Conservation (phyloP, 1,140 invertebrate species). For the Anoplolepis gracilipes region DNA sequence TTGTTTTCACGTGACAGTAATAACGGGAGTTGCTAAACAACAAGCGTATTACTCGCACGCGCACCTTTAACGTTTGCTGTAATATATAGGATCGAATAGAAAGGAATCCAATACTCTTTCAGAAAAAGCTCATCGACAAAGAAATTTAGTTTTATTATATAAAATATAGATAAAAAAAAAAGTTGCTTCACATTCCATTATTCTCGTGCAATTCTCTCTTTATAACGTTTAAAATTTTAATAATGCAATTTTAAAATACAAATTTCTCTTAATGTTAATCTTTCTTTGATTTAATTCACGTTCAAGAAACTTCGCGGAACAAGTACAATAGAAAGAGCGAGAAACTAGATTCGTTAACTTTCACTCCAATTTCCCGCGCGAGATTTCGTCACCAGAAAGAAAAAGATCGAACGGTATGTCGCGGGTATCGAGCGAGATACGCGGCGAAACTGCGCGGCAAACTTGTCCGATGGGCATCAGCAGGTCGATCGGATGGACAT, state of each 20-base stretch:
- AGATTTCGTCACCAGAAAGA: constrained; percentile 1
- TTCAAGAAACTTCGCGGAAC: background rate
- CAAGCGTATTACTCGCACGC: too few relatives aligned
- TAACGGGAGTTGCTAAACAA: background rate
- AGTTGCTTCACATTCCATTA: too few relatives aligned
- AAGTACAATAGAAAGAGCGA: background rate
- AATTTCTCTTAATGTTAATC: background rate
- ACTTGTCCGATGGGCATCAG: constrained; percentile 64
- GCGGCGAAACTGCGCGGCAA: constrained; percentile 17
- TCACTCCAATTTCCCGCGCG: background rate
- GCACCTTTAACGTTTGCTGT: too few relatives aligned
- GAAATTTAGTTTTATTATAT: background rate
- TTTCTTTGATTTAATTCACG: background rate
- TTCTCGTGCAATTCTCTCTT: too few relatives aligned
- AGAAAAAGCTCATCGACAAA: background rate
- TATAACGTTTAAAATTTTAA: constrained; percentile 9
- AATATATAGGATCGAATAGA: too few relatives aligned
- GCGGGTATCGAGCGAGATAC: constrained; percentile 20
- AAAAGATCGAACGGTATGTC: constrained; percentile 26
- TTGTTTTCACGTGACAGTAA: background rate
- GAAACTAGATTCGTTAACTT: background rate
- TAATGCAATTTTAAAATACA: too few relatives aligned
- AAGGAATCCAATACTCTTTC: too few relatives aligned
- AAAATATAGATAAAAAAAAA: too few relatives aligned
- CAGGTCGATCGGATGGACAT: constrained; percentile 67